phyloP scores from a whole-genome alignment of 2,113 vertebrate species.

The Murina feae region DNA sequence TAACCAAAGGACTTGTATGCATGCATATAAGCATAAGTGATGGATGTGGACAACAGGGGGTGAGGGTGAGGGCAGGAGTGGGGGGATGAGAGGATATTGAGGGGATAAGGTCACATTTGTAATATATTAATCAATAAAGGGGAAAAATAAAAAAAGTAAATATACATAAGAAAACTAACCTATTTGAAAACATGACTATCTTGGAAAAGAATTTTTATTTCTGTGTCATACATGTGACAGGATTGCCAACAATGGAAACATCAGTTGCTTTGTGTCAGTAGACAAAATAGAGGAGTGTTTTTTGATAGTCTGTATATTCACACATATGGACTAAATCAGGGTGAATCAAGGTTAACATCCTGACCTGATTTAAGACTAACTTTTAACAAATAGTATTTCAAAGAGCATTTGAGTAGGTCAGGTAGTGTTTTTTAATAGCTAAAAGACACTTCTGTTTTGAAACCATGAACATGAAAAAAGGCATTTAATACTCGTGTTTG shows the following conservation, averaged over 20 bases:
- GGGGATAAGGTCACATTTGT: too few relatives aligned
- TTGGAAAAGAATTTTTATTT: background rate
- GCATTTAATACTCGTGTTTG: conserved; percentile 43
- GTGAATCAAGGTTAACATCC: background rate
- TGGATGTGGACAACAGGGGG: too few relatives aligned
- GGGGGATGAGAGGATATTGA: too few relatives aligned
- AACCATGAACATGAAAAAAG: background rate
- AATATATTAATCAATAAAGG: too few relatives aligned
- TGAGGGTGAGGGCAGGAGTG: too few relatives aligned
- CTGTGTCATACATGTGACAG: background rate
- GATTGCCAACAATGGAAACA: background rate
- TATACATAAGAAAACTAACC: background rate
- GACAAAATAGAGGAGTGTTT: background rate
- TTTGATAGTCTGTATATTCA: background rate
- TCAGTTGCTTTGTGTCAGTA: background rate
- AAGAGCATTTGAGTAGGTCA: conserved; percentile 37
- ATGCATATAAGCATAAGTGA: too few relatives aligned
- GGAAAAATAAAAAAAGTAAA: too few relatives aligned
- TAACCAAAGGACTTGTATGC: too few relatives aligned
- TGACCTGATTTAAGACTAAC: background rate
- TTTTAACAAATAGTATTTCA: conserved; percentile 8
- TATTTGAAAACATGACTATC: background rate
- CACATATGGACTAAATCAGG: background rate
- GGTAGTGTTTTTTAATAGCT: background rate
- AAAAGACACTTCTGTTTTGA: conserved; percentile 16